phyloP scores from a whole-genome alignment of 2,888 invertebrate genomes.

The Rhamphomyia laevipes region DNA sequence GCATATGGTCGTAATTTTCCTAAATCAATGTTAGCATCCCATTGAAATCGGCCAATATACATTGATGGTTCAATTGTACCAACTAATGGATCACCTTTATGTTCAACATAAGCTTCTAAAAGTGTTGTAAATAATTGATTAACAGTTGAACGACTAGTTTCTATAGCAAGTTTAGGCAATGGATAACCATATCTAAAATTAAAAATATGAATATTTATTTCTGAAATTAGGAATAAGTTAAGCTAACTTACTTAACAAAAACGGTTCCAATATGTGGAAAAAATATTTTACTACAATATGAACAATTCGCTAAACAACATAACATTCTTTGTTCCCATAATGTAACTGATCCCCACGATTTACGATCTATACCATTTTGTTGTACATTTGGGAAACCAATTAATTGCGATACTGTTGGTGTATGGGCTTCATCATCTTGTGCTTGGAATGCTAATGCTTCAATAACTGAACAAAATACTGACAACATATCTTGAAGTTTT shows the following conservation, averaged over 20 bases:
- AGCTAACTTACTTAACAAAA: constrained; percentile 39
- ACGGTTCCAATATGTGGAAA: constrained; percentile 57
- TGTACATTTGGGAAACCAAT: constrained; percentile 47
- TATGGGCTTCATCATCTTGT: constrained; percentile 45
- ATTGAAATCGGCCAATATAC: constrained; percentile 82
- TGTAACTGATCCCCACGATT: constrained; percentile 29
- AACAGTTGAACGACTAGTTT: constrained; percentile 52
- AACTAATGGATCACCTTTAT: constrained; percentile 86
- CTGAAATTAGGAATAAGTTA: not conserved
- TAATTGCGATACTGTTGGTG: constrained; percentile 49
- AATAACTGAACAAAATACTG: constrained; percentile 53
- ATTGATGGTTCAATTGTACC: constrained; percentile 95
- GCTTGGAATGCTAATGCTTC: constrained; percentile 59
- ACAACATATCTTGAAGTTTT: constrained; percentile 47
- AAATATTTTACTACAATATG: constrained; percentile 64
- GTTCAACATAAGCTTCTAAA: constrained; percentile 73
- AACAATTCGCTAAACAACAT: constrained; percentile 79
- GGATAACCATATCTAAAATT: constrained; percentile 58
- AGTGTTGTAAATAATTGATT: constrained; percentile 39
- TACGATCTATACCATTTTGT: constrained; percentile 19
- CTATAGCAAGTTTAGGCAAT: constrained; percentile 56
- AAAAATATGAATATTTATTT: not conserved
- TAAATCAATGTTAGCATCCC: constrained; percentile 64
- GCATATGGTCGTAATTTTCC: constrained; percentile 77
- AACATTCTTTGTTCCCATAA: constrained; percentile 72